These are phyloP conservation scores for Cenopis cana DNA, from an alignment of 2,888 invertebrate species.

Conservation along the genomic window DNA sequence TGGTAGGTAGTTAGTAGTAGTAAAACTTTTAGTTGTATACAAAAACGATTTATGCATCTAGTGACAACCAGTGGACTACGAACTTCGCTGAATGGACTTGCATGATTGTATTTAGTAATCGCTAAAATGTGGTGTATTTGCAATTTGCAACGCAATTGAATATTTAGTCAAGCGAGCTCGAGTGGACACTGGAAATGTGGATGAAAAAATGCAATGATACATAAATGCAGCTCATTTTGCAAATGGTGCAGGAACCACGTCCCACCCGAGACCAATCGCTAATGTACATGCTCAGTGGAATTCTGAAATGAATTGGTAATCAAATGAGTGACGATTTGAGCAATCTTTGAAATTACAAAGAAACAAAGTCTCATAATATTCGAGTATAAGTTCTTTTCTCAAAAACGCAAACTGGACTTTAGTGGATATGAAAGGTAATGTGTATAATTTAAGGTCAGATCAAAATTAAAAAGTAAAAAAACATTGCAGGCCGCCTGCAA, in stretches of 20 bases:
- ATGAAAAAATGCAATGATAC: slow-evolving; percentile 42
- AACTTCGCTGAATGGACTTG: too few relatives aligned
- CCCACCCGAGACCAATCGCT: slow-evolving; percentile 64
- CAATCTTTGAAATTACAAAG: neutral
- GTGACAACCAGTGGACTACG: neutral
- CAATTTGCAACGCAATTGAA: neutral
- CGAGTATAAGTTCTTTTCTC: too few relatives aligned
- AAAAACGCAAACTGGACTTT: too few relatives aligned
- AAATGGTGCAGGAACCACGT: slow-evolving; percentile 50
- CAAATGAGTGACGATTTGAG: neutral
- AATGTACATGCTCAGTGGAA: slow-evolving; percentile 53
- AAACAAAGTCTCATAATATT: too few relatives aligned
- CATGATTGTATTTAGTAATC: too few relatives aligned
- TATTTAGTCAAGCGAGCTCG: neutral
- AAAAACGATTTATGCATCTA: neutral
- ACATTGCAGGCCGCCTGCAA: too few relatives aligned
- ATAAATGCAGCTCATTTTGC: slow-evolving; percentile 53
- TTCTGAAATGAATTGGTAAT: neutral
- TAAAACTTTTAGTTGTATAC: too few relatives aligned
- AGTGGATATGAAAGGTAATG: too few relatives aligned
- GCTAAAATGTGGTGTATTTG: too few relatives aligned
- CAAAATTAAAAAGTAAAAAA: too few relatives aligned
- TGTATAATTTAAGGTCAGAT: too few relatives aligned
- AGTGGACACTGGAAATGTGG: neutral
- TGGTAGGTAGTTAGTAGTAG: too few relatives aligned